Percentiles rank a stretch among this genome's conserved stretches.
Conservation (phyloP, 1,140 invertebrate species). For the Semibalanus balanoides region DNA sequence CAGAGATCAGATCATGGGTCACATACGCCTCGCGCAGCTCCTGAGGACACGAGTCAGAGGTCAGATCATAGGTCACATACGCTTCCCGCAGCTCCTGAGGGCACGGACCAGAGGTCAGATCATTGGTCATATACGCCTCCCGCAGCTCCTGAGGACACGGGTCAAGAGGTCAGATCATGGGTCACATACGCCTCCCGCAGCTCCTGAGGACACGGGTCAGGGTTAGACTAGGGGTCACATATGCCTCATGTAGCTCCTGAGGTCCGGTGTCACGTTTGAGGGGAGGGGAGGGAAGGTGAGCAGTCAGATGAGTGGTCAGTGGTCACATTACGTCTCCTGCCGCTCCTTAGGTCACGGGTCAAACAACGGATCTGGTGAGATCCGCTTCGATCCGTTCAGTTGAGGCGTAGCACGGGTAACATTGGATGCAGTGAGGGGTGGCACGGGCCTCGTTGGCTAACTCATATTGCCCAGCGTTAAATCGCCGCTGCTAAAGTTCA, state of each 20-base stretch:
- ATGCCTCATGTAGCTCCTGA: no score
- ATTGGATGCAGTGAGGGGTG: no score
- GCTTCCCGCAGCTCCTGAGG: no score
- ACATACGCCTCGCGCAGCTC: conserved; percentile 35
- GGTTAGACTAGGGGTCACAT: not conserved
- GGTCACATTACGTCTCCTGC: conserved; percentile 32
- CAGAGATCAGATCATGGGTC: conserved; percentile 3
- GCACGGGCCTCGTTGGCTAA: no score
- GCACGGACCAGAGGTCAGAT: conserved; percentile 18
- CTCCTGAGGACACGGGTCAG: conserved; percentile 10
- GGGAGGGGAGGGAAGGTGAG: no score
- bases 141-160: conserved; percentile 27
- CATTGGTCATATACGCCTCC: conserved; percentile 37
- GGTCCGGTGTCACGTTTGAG: no score
- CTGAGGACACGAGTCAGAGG: not conserved
- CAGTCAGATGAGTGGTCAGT: conserved; percentile 16
- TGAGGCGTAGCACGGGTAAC: no score
- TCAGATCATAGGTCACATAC: no score
- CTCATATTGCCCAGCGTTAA: no score
- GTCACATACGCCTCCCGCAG: conserved; percentile 36
- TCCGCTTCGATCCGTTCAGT: no score
- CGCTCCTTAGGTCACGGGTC: conserved; percentile 22
- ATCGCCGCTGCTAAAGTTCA: no score
- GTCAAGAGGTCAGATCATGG: no score
- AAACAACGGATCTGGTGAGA: conserved; percentile 20